A percentile compares a stretch with the other conserved stretches of the same genome.
Evolutionary conservation across 1,140 invertebrate species (phyloP).

Genomic region (Amphibalanus amphitrite): DNA sequence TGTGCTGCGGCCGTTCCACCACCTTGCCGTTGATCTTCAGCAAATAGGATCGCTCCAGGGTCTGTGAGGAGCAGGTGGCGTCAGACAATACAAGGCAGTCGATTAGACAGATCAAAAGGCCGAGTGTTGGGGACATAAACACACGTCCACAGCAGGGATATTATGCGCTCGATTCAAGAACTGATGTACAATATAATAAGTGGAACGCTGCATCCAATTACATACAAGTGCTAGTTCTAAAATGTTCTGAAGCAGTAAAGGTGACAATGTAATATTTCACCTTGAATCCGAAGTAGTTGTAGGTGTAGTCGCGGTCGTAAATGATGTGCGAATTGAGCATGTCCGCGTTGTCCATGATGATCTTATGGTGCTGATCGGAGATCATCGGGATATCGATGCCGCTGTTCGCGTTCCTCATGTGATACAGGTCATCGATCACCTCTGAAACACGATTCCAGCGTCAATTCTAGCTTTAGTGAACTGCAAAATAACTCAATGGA

Average conservation of each 20-base stretch:
- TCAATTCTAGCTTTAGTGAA: too few relatives aligned
- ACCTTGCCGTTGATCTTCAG: slow-evolving; percentile 87
- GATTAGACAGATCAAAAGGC: too few relatives aligned
- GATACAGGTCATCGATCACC: slow-evolving; percentile 73
- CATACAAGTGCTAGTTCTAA: too few relatives aligned
- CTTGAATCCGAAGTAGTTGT: slow-evolving; percentile 99
- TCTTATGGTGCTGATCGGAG: slow-evolving; percentile 55
- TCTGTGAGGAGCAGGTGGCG: too few relatives aligned
- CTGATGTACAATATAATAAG: too few relatives aligned
- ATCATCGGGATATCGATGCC: slow-evolving; percentile 59
- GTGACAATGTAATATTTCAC: slow-evolving; percentile 24
- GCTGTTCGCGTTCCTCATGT: slow-evolving; percentile 53
- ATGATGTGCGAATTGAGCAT: slow-evolving; percentile 88
- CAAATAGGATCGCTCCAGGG: slow-evolving; percentile 86
- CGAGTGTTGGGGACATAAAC: too few relatives aligned
- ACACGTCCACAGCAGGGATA: too few relatives aligned
- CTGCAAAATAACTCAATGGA: too few relatives aligned
- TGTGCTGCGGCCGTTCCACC: slow-evolving; percentile 90
- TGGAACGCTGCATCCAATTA: too few relatives aligned
- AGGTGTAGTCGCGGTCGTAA: slow-evolving; percentile 91
- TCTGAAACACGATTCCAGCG: slow-evolving; percentile 39
- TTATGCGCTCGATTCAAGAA: too few relatives aligned
- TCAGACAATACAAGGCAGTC: too few relatives aligned
- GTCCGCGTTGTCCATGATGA: slow-evolving; percentile 75
- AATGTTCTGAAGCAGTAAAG: too few relatives aligned